Evolutionary conservation across 2,113 vertebrate genomes (phyloP), one percentile per base, ranked within the genome.

Genomic region (Trachemys scripta): DNA sequence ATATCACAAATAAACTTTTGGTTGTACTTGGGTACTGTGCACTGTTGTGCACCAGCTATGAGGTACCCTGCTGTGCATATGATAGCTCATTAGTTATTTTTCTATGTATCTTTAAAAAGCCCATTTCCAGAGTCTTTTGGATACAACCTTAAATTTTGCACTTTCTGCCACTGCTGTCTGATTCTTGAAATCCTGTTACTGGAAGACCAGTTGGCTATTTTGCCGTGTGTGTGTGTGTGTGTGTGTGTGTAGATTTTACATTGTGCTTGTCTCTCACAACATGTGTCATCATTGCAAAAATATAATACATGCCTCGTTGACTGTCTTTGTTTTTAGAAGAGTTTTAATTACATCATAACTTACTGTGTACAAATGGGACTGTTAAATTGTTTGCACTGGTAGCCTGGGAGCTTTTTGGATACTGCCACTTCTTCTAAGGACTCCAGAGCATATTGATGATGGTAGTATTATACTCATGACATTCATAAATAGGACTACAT

Each of bases 251-350:
- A 35, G 19, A 25, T 1, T 82, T n/a, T 53, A 2, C 8, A 45
- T 72, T 72, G 24, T 35, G 79, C 22, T 62, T 92, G 42, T 45
- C 45, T 29, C 2, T 35, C 19, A 2, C 42, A 47, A 27, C 53
- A 47, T 25, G 10, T 4, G 24, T 49, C 22, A 20, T 80, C 49
- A 27, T 49, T 17, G 19, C 42, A 80, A 56, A 62, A 13, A 75
- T 4, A 2, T 0, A 5, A 4, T 0, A 1, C 22, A 20, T 59
- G 80, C 54, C 13, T 81, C 0, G 0, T 35, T 80, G n/a, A 49
- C 14, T 19, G 5, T 65, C 49, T 59, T 25, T 47, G 25, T 82
- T 57, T 82, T 51, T 90, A 89, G 17, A 9, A 65, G 1, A 20
- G 0, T 27, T 69, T n/a, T 49, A 78, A 27, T 3, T 47, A 2